Base-by-base conservation (phyloP, 1,140 invertebrate genomes). In the Venustaconcha ellipsiformis region DNA sequence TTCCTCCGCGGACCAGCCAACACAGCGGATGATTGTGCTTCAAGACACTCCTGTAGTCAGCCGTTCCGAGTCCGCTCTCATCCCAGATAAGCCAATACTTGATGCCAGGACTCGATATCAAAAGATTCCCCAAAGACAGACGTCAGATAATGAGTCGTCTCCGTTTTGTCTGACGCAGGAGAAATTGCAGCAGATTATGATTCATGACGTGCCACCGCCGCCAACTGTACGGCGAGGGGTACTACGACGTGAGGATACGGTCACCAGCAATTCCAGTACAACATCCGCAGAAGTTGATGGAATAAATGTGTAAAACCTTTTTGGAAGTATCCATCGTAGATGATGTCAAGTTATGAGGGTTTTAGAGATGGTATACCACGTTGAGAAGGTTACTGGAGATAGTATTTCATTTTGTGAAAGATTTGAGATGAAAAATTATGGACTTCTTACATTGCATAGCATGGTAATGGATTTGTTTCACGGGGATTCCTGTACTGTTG, bases 121-220 rank as follows among this genome's bases (percentile, higher is more conserved):
- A 70, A 85, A 85, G 70, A 80, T 84, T 18, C 70, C 84, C 30
- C 78, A 82, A 62, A 67, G 83, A 30, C 83, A 84, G 74, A 83
- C 82, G 80, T 82, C 82, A 1, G 80, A 82, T 67, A 82, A 86
- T 64, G 81, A 85, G 60, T 79, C 84, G 62, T 84, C 85, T 48
- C 84, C 83, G 17, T 82, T 86, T 68, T 83, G 74, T 60, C 56
- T 86, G 59, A 84, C 83, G 15, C 74, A 84, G 30, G 77, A 84
- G 66, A 78, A 83, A 57, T 70, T 86, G 66, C 83, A 86, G 68
- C 83, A 83, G 18, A 87, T 87, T 48, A 82, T 86, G 8, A 87
- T 86, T 55, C 86, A 87, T 55, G 72, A 65, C 59, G 57, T 72
- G 12, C 75, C 75, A 8, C 67, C 59, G 15, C 70, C 75, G 3